Evolutionary conservation across 2,888 invertebrate species (phyloP), one percentile per base, ranked within the genome.

Genomic region (Zelleria hepariella): DNA sequence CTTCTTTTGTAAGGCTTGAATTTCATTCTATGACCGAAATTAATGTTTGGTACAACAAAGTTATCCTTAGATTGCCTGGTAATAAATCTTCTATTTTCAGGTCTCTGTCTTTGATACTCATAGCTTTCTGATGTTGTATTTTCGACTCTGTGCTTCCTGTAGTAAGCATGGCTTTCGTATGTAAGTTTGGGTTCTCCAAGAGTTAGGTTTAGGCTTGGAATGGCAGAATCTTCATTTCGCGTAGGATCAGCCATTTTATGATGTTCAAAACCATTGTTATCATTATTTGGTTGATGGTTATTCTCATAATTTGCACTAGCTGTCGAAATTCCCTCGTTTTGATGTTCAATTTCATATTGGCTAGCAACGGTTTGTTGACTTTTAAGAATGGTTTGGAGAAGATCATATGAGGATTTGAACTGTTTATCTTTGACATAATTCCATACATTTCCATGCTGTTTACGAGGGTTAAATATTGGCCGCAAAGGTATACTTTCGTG

Each of bases 391-490:
- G 83, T 77, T 64, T 78, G 68, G 18, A 86, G 62, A 42, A 86
- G 72, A 63, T 85, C 84, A 63, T 77, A 74, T 0, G 82, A 78
- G 24, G 75, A 78, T 62, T 73, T 71, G 58, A 64, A 67, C 0
- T 24, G 24, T 58, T 27, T 23, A n/a, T 49, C 5, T 42, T 42
- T 4, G 15, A 52, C 15, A 27, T 57, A 24, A 3, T 57, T 32
- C 24, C 57, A 48, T 47, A 48, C 2, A 25, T 57, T 25, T 56
- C 10, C 27, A 15, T 32, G n/a, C 5, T 23, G 23, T 20, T 25
- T 58, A 15, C 8, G n/a, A 4, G 15, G 23, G 15, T 27, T 15
- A 32, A 51, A 58, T 49, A 27, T 57, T 23, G 59, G 59, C 23
- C 61, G 58, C 48, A 63, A 47, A 18, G 67, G 66, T 48, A 67